Conservation (phyloP, 1,140 invertebrate species). For the Thaumatotibia leucotreta region DNA sequence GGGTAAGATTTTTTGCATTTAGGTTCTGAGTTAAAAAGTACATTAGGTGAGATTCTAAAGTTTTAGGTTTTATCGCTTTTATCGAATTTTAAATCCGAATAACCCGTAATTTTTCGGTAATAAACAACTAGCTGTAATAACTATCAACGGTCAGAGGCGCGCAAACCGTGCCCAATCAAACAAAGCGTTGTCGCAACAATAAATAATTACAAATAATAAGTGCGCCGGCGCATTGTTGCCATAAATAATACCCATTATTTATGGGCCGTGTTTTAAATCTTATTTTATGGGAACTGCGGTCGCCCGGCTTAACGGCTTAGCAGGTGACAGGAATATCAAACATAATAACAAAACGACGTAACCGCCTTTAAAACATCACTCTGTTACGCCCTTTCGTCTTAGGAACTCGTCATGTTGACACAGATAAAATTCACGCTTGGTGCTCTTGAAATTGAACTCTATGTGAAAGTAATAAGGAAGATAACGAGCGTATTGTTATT, state of each 20-base stretch:
- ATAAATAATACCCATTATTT: conserved; percentile 61
- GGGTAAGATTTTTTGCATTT: no score
- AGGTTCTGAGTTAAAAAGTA: no score
- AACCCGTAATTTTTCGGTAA: background rate
- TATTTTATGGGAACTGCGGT: conserved; percentile 71
- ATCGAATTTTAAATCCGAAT: no score
- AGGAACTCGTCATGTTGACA: background rate
- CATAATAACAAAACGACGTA: background rate
- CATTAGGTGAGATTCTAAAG: no score
- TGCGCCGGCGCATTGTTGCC: conserved; percentile 13
- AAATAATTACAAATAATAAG: conserved; percentile 6
- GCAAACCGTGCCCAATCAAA: conserved; percentile 58
- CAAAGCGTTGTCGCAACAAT: conserved; percentile 7
- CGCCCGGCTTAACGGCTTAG: conserved; percentile 52
- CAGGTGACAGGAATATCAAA: conserved; percentile 36
- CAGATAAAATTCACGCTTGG: background rate
- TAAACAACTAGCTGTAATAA: background rate
- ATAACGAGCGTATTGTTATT: background rate
- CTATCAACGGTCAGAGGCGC: conserved; percentile 21
- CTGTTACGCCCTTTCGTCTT: background rate
- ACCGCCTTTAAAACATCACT: background rate
- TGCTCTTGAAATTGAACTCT: background rate
- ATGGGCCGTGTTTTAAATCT: conserved; percentile 67
- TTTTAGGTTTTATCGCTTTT: no score
- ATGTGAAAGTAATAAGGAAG: background rate